Evolutionary conservation across 2,113 vertebrate species (phyloP).

Genomic region (Scatophagus argus): DNA sequence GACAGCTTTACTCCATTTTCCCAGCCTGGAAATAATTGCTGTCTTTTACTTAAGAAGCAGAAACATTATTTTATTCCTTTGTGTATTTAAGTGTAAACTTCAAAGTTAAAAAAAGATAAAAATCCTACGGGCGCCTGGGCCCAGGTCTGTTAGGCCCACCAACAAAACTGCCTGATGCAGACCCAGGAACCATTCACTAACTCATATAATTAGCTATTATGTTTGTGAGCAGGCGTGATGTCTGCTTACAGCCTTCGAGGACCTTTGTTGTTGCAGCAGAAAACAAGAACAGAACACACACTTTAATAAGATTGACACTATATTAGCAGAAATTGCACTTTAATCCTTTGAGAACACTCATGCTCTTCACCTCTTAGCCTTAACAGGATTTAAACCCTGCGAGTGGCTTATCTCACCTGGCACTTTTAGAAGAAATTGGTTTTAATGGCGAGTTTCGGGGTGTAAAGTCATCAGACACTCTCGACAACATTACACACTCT

Average conservation of each 20-base stretch:
- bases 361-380: background rate
- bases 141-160: too few species aligned
- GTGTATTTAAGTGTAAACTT: too few species aligned
- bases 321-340: background rate
- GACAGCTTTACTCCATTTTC: too few species aligned
- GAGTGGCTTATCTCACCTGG: background rate
- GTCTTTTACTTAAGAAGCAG: too few species aligned
- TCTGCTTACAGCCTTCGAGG: background rate
- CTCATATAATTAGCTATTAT: background rate
- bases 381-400: background rate
- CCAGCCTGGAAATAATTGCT: too few species aligned
- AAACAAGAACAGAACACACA: background rate
- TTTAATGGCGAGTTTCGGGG: constrained; percentile 27
- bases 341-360: background rate
- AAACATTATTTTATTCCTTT: too few species aligned
- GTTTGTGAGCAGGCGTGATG: too few species aligned
- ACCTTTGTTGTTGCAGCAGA: background rate
- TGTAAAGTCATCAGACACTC: constrained; percentile 14
- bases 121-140: too few species aligned
- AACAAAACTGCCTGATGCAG: too few species aligned
- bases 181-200: background rate
- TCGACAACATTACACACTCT: constrained; percentile 32
- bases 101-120: too few species aligned
- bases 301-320: background rate
- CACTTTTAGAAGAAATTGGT: background rate